Percentiles rank a stretch among this genome's conserved stretches.
Conservation (phyloP, 2,113 vertebrate species). For the Nothocercus julius region DNA sequence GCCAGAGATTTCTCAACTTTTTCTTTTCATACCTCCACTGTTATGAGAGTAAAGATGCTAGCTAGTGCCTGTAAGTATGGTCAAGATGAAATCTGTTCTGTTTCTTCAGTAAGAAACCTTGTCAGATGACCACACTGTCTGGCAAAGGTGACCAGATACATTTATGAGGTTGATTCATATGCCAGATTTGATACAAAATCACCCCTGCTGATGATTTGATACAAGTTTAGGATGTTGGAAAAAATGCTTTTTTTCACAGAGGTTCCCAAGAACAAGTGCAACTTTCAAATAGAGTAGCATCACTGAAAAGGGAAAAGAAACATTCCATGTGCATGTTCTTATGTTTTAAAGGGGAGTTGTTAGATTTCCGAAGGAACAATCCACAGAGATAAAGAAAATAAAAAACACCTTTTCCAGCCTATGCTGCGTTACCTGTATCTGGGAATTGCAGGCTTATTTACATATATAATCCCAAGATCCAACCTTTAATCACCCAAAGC, state of each 20-base stretch:
- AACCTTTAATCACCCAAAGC: not conserved
- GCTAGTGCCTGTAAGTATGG: rapidly evolving
- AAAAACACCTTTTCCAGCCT: not conserved
- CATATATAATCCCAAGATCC: not conserved
- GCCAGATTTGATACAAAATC: not conserved
- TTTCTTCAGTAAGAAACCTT: not conserved
- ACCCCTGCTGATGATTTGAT: not conserved
- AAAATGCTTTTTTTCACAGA: not conserved
- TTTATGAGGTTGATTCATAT: not conserved
- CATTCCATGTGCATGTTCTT: not conserved
- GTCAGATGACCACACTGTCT: not conserved
- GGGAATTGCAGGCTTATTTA: not conserved
- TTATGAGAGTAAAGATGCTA: not conserved
- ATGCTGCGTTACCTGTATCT: not conserved
- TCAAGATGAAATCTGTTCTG: not conserved
- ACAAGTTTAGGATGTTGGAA: not conserved
- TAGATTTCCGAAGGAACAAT: not conserved
- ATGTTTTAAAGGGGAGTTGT: not conserved
- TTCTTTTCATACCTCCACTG: not conserved
- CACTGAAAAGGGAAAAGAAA: not conserved
- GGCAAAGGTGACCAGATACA: not conserved
- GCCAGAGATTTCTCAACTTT: not conserved
- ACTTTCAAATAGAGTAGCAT: not conserved
- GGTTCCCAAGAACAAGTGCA: not conserved
- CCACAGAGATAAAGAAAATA: not conserved